phyloP scores from a whole-genome alignment of 2,888 invertebrate genomes.

The Erannis defoliaria region DNA sequence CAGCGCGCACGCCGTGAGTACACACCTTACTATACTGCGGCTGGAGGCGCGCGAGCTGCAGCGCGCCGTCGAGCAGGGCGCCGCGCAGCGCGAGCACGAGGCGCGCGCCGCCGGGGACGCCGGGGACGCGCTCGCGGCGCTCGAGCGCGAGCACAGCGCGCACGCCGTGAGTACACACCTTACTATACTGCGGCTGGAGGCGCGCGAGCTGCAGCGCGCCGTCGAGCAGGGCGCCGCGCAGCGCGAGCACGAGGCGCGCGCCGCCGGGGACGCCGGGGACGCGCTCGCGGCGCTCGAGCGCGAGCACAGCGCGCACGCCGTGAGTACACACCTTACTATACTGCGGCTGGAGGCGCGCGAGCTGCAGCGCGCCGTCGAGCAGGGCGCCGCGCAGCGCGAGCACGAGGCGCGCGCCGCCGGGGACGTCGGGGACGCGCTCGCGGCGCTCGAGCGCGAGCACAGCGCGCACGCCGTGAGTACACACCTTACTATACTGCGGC shows the following conservation, averaged over 20 bases:
- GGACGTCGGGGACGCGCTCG: constrained; percentile 1
- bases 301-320: constrained; percentile 75
- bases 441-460: constrained; percentile 70
- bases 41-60: constrained; percentile 88
- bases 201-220: constrained; percentile 90
- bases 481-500: too few species aligned
- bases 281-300: constrained; percentile 56
- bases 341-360: constrained; percentile 54
- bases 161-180: constrained; percentile 62
- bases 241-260: constrained; percentile 63
- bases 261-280: constrained; percentile 53
- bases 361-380: constrained; percentile 88
- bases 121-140: constrained; percentile 29
- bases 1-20: constrained; percentile 65
- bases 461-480: constrained; percentile 66
- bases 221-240: constrained; percentile 86
- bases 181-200: constrained; percentile 53
- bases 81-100: constrained; percentile 72
- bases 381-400: constrained; percentile 79
- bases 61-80: constrained; percentile 87
- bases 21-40: neutral
- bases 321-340: constrained; percentile 26
- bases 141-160: constrained; percentile 71
- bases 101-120: constrained; percentile 67
- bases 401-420: constrained; percentile 66